A percentile compares a stretch with the other conserved stretches of the same genome.
These are phyloP conservation scores for Thomomys bottae DNA, from an alignment of 2,113 vertebrate genomes.

Conservation along the genomic window DNA sequence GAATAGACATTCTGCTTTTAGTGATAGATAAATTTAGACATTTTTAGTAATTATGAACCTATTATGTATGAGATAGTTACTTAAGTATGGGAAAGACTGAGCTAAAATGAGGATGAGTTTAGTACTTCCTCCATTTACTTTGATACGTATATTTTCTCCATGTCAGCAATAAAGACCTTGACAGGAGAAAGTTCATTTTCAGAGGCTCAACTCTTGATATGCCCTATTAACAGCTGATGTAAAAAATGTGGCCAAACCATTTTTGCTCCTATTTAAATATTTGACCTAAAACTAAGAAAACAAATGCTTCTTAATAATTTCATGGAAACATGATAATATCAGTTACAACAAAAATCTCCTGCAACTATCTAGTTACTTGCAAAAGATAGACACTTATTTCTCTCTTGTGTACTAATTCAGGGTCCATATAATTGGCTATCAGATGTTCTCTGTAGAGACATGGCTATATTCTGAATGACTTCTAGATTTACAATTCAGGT, in stretches of 20 bases:
- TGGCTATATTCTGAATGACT: rapidly evolving
- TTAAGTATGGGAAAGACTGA: background rate
- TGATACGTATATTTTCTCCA: background rate
- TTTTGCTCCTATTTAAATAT: background rate
- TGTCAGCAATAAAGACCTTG: background rate
- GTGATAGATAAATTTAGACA: background rate
- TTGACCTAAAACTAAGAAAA: background rate
- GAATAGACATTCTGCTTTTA: background rate
- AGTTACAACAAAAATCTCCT: background rate
- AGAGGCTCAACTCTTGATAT: background rate
- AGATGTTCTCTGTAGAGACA: rapidly evolving
- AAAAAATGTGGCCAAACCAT: too few relatives aligned
- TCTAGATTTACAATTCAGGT: background rate
- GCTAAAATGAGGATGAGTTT: background rate
- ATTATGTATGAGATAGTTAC: background rate
- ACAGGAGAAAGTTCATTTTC: background rate
- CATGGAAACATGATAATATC: background rate
- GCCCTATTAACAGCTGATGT: background rate
- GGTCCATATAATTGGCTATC: background rate
- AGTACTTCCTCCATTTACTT: background rate
- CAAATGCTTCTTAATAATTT: background rate
- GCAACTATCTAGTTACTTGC: background rate
- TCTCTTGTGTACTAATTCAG: background rate
- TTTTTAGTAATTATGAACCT: background rate
- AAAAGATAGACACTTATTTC: background rate